Conservation (phyloP, 2,888 invertebrate genomes). For the Oithona nana region DNA sequence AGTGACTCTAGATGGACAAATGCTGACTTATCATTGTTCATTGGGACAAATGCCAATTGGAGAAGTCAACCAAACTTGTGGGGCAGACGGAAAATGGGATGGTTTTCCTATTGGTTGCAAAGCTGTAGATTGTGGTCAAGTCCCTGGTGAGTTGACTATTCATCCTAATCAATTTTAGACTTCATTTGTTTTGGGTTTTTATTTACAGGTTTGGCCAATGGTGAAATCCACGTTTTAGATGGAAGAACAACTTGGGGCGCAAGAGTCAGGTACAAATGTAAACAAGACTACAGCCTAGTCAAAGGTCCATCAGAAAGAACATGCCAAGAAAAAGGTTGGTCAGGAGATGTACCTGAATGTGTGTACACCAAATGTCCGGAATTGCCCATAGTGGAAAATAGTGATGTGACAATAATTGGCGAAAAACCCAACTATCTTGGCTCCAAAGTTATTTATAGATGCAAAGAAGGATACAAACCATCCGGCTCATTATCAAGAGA, state of each 20-base stretch:
- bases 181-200: no score
- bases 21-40: constrained; percentile 56
- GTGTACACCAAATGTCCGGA: constrained; percentile 19
- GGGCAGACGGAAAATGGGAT: constrained; percentile 55
- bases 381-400: constrained; percentile 21
- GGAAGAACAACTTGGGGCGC: constrained; percentile 77
- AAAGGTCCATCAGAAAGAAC: constrained; percentile 39
- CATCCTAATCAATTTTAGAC: no score
- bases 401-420: not conserved
- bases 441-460: constrained; percentile 21
- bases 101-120: constrained; percentile 61
- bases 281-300: constrained; percentile 49
- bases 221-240: constrained; percentile 51
- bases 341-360: constrained; percentile 45
- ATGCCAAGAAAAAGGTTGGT: constrained; percentile 42
- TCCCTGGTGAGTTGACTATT: no score
- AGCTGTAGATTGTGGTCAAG: constrained; percentile 29
- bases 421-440: not conserved
- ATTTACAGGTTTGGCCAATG: constrained; percentile 23
- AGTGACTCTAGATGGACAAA: constrained; percentile 33
- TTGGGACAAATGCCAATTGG: constrained; percentile 61
- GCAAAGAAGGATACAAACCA: constrained; percentile 22
- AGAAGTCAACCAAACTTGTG: constrained; percentile 45
- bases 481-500: constrained; percentile 20
- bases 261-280: constrained; percentile 61